Evolutionary conservation across 2,888 invertebrate genomes (phyloP), one percentile per base, ranked within the genome.

Genomic region (Matsumyia berberina): DNA sequence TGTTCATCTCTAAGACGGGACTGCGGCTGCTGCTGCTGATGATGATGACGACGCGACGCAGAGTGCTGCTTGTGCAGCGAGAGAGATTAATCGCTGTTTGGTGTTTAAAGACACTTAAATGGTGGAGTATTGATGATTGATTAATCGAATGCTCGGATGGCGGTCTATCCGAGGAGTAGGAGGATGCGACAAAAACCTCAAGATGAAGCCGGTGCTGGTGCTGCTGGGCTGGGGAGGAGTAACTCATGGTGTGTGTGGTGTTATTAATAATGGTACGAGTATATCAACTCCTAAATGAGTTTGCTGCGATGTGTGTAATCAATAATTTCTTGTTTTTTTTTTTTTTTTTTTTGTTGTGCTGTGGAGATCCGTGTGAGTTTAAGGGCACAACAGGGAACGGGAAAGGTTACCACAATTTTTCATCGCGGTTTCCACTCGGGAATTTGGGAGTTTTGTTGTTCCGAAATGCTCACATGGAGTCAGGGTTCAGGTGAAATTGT

Each of bases 101-200:
- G 86, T 86, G 86, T 86, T 86, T 86, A 86, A 86, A 76, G 86
- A 86, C 86, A 86, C 86, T 86, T 86, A 86, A 86, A 76, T 86
- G 86, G 81, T 81, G 86, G 86, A 86, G 76, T 72, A 81, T 81
- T 81, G 77, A 86, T 86, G 86, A 86, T 86, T 86, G 86, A 86
- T 86, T 86, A 86, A 86, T 86, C 86, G 86, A 70, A 35, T 60
- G 60, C 29, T 15, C 44, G 60, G 60, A 42, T 53, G 60, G 67
- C 49, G 53, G 42, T 49, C 57, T 37, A 49, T 58, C 37, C 19
- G 60, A 17, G 42, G 81, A 81, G 85, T 70, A 46, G 80, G 69
- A 79, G 73, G 80, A 74, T 67, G 85, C 33, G 64, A 85, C 85
- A 60, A 15, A 62, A 69, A 60, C 49, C 33, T 44, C 17, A 58